These are phyloP conservation scores for Tigriopus californicus DNA, from an alignment of 2,888 invertebrate genomes.

Conservation along the genomic window DNA sequence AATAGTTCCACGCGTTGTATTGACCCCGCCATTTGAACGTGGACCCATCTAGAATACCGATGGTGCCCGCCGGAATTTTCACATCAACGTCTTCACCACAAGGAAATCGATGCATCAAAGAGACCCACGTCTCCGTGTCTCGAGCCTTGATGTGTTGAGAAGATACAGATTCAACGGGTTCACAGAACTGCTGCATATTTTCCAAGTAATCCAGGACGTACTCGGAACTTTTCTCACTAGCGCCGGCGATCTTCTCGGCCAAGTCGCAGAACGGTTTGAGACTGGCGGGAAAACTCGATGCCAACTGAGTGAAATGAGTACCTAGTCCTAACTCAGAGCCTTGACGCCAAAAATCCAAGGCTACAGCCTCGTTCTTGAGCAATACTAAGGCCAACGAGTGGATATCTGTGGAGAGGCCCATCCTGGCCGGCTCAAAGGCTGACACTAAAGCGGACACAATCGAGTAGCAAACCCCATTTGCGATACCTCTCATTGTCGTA, in stretches of 20 bases:
- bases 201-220: neutral
- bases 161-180: neutral
- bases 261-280: neutral
- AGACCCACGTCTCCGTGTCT: neutral
- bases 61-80: neutral
- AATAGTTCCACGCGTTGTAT: neutral
- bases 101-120: constrained; percentile 1
- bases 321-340: neutral
- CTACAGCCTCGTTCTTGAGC: neutral
- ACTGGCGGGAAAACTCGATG: neutral
- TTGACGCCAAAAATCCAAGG: neutral
- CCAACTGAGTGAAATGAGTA: neutral
- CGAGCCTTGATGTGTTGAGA: too few relatives aligned
- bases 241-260: neutral
- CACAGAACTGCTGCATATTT: neutral
- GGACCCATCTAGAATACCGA: neutral
- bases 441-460: neutral
- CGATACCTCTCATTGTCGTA: neutral
- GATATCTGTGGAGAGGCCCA: constrained; percentile 4
- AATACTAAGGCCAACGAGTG: neutral
- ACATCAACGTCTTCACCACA: neutral
- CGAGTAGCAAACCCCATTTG: constrained; percentile 1
- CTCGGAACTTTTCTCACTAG: neutral
- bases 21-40: neutral
- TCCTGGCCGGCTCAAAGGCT: neutral